Conservation (phyloP, 2,113 vertebrate genomes). For the Mesembrinibis cayennensis region DNA sequence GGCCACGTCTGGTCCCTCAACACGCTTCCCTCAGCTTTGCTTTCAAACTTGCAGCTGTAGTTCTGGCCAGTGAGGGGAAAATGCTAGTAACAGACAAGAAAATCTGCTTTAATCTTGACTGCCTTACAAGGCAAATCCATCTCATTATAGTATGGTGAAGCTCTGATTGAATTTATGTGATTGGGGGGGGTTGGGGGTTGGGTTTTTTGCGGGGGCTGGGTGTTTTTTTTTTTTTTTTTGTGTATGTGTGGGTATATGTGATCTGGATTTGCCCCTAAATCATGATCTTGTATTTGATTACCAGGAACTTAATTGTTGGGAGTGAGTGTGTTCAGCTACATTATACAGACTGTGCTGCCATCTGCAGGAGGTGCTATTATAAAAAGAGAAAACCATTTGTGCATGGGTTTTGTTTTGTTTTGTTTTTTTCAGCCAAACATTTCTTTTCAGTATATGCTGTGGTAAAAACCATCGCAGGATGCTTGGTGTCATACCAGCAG, state of each 20-base stretch:
- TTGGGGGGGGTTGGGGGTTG: not conserved
- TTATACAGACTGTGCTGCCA: constrained; percentile 53
- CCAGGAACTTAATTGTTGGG: not conserved
- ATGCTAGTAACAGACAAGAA: not conserved
- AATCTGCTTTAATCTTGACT: not conserved
- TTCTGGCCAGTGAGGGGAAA: not conserved
- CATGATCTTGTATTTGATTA: not conserved
- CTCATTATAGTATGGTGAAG: not conserved
- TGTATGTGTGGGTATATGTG: fast-evolving
- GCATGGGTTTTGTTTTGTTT: not conserved
- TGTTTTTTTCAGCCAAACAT: not conserved
- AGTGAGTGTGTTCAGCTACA: not conserved
- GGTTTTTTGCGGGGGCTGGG: too few relatives aligned
- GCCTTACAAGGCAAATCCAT: not conserved
- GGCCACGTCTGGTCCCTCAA: not conserved
- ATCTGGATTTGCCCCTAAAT: not conserved
- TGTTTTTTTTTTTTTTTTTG: too few relatives aligned
- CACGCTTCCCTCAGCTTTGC: not conserved
- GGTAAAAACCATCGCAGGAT: not conserved
- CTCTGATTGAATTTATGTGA: not conserved
- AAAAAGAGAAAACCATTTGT: not conserved
- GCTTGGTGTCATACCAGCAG: not conserved
- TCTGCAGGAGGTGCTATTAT: constrained; percentile 56
- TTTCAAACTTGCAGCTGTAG: not conserved
- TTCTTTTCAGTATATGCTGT: not conserved